Conservation (phyloP, 2,797 vertebrate species). For the Epinephelus awoara region DNA sequence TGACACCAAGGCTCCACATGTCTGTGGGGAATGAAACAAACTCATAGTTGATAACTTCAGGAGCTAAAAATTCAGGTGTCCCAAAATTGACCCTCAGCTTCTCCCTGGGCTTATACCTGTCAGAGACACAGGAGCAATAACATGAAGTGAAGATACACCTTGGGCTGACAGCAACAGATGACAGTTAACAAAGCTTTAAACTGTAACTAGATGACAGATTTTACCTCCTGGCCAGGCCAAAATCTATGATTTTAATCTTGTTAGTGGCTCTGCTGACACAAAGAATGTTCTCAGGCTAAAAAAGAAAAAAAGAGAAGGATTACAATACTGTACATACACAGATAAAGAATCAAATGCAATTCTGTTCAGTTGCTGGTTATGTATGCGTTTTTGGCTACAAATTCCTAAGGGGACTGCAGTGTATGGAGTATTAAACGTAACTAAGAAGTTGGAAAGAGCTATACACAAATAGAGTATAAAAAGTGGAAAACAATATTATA, state of each 20-base stretch:
- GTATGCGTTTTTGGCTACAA: background rate
- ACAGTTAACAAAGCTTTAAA: background rate
- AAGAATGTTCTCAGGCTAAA: conserved; percentile 97
- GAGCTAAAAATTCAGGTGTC: conserved; percentile 97
- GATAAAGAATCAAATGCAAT: background rate
- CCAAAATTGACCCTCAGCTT: conserved; percentile 97
- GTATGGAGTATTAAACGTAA: no score
- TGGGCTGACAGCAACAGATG: background rate
- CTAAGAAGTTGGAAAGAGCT: background rate
- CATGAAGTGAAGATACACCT: background rate
- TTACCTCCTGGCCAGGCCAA: conserved; percentile 97
- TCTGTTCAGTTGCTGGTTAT: background rate
- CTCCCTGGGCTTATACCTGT: conserved; percentile 96
- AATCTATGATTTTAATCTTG: conserved; percentile 99
- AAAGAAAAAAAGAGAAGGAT: conserved; percentile 52
- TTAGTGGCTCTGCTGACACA: conserved; percentile 94
- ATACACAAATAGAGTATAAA: background rate
- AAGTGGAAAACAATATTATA: background rate
- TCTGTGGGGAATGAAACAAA: conserved; percentile 98
- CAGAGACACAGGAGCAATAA: conserved; percentile 15
- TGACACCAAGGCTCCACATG: conserved; percentile 99
- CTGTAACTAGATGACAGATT: background rate
- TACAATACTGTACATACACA: background rate
- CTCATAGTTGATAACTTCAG: conserved; percentile 98
- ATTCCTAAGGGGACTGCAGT: background rate